Evolutionary conservation across 2,888 invertebrate species (phyloP), one percentile per base, ranked within the genome.

Genomic region (Branchellion lobata): DNA sequence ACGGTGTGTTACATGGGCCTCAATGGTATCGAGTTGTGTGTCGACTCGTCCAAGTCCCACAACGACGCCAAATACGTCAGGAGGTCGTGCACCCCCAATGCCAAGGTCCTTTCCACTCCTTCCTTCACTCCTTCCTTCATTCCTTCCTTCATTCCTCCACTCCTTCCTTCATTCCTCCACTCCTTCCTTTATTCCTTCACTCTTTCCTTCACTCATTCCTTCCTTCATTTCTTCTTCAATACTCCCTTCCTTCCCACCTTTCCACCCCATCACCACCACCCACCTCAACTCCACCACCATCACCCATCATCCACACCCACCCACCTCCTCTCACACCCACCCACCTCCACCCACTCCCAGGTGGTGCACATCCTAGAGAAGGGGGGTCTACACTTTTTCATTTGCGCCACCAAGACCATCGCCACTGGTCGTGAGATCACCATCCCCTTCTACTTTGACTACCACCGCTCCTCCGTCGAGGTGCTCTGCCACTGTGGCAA

Each of bases 381-480:
- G 65, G 73, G 33, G 18, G 78, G 72, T 21, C 31, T 80, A 33
- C 77, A 73, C 77, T 80, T 80, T 40, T 78, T 76, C 78, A 78
- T 80, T 53, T 80, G 80, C 53, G 80, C 80, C 61, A 80, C 80
- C 11, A 80, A 78, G 78, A 73, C 69, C 72, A 80, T 80, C 18
- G 61, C 78, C 0, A 53, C 69, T 51, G 80, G 80, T 31, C 8
- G 61, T 40, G 80, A 80, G 33, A 47, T 80, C n/a, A 78, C 80
- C 65, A 36, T 80, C 29, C 80, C 80, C 18, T 80, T 80, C 78
- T 78, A 78, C 31, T 80, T 72, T 61, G 80, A 80, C 65, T 80
- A 80, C 78, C 51, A 71, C 31, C 68, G 77, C 47, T 75, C 75
- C 36, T 51, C 27, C 31, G 76, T 33, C n/a, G 74, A 73, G 57